phyloP scores from a whole-genome alignment of 2,797 vertebrate species.

The Tachyglossus aculeatus region DNA sequence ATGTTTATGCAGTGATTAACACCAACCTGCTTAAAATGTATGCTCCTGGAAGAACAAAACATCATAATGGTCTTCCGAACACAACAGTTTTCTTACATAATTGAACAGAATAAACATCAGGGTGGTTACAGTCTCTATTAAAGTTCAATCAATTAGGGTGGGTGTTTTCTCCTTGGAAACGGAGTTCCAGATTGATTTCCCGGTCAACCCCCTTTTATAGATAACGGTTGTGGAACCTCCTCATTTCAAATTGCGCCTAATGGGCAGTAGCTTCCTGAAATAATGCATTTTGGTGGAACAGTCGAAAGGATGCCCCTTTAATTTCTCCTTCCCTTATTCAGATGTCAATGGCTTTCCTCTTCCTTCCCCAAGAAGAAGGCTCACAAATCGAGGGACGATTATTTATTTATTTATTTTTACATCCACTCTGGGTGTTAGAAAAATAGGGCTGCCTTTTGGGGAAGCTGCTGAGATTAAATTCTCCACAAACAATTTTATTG shows the following conservation, averaged over 20 bases:
- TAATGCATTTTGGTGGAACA: constrained; percentile 2
- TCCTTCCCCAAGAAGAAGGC: constrained; percentile 4
- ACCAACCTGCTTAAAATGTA: constrained; percentile 41
- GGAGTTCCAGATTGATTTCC: constrained; percentile 29
- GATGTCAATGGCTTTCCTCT: neutral
- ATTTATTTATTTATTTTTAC: no score
- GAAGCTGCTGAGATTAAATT: no score
- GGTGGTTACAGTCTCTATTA: constrained; percentile 53
- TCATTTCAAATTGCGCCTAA: constrained; percentile 2
- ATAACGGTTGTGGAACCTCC: neutral
- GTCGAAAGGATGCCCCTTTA: constrained; percentile 15
- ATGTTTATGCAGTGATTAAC: constrained; percentile 34
- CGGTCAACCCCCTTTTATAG: constrained; percentile 10
- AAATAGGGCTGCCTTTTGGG: no score
- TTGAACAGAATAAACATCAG: constrained; percentile 44
- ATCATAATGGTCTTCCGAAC: no score
- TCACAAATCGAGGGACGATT: no score
- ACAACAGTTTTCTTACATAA: constrained; percentile 38
- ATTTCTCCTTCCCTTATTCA: neutral
- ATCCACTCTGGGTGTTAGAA: no score
- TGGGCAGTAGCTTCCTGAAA: neutral
- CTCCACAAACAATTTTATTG: neutral
- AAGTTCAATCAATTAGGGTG: constrained; percentile 55
- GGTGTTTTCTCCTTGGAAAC: constrained; percentile 48
- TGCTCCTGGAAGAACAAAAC: constrained; percentile 27